Percentiles rank a stretch among this genome's conserved stretches.
phyloP scores from a whole-genome alignment of 2,888 invertebrate species.

The Boloria selene region DNA sequence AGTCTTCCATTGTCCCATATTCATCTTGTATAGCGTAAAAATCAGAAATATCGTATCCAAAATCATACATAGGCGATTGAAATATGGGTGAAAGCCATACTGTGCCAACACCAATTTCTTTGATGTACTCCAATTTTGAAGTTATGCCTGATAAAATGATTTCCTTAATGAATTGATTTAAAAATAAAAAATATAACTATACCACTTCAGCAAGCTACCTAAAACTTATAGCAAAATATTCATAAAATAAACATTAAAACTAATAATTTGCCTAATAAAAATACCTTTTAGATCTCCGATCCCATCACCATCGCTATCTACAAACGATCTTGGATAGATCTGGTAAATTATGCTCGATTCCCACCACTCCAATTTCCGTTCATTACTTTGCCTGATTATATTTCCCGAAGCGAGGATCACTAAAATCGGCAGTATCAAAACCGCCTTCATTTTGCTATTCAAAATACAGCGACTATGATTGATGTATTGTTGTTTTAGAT shows the following conservation, averaged over 20 bases:
- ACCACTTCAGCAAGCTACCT: too few relatives aligned
- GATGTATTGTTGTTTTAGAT: too few relatives aligned
- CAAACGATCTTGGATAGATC: slow-evolving; percentile 89
- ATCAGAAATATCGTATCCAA: slow-evolving; percentile 90
- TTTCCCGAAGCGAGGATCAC: slow-evolving; percentile 49
- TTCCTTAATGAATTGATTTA: background rate
- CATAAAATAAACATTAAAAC: too few relatives aligned
- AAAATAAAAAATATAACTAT: too few relatives aligned
- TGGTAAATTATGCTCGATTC: slow-evolving; percentile 89
- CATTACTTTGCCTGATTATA: slow-evolving; percentile 45
- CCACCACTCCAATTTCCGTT: slow-evolving; percentile 85
- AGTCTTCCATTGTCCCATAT: slow-evolving; percentile 88
- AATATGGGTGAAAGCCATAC: slow-evolving; percentile 90
- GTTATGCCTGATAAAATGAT: slow-evolving; percentile 75
- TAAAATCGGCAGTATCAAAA: slow-evolving; percentile 53
- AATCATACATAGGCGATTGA: slow-evolving; percentile 89
- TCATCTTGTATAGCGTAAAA: slow-evolving; percentile 86
- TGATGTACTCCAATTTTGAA: slow-evolving; percentile 84
- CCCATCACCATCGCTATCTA: slow-evolving; percentile 89
- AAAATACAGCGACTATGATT: background rate
- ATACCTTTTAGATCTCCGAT: slow-evolving; percentile 83
- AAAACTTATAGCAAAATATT: too few relatives aligned
- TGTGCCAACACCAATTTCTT: slow-evolving; percentile 84
- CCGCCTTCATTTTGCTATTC: slow-evolving; percentile 50
- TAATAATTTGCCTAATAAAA: too few relatives aligned